Evolutionary conservation across 2,797 vertebrate species (phyloP), one percentile per base, ranked within the genome.

Genomic region (Knipowitschia caucasica): DNA sequence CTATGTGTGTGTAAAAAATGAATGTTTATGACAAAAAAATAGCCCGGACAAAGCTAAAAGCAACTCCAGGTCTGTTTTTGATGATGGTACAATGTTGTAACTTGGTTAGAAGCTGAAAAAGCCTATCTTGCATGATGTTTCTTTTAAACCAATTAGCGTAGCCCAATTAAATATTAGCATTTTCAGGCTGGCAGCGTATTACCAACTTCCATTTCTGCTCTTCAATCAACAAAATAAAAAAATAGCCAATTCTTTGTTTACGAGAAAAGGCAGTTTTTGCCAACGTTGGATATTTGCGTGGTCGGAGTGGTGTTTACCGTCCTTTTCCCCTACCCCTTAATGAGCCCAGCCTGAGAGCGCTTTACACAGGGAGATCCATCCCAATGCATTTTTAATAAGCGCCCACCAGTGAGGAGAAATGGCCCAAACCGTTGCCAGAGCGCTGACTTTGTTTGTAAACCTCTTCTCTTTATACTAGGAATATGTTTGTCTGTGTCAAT

Each of bases 381-480:
- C 69, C 64, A 81, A 88, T 88, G 84, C 81, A 88, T 88, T 86
- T 89, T 88, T 91, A 89, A 87, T 89, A 89, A 89, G 79, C 81
- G 73, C 73, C 82, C 80, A 80, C 74, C 80, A 81, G 82, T 86
- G 82, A 84, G 80, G 82, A 81, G 82, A 84, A 79, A 69, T 68
- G 69, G 67, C 80, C 75, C 10, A 9, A 73, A 58, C 74, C 78
- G 70, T 57, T 71, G 77, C 81, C 20, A 77, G 21, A 5, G 67
- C 71, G 60, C 65, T 54, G 65, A 75, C 75, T 78, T 78, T 79
- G 76, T 83, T 86, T 78, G 78, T 10, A 10, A 18, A 39, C 64
- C n/a, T 44, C 36, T 57, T 64, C 73, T 12, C 2, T 17, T 17
- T 17, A n/a, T 15, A 17, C n/a, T n/a, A 35, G 3, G n/a, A n/a